These are phyloP conservation scores for Epizoanthus fatuus DNA, from an alignment of 92 coral and sea anemone species.

Conservation along the genomic window DNA sequence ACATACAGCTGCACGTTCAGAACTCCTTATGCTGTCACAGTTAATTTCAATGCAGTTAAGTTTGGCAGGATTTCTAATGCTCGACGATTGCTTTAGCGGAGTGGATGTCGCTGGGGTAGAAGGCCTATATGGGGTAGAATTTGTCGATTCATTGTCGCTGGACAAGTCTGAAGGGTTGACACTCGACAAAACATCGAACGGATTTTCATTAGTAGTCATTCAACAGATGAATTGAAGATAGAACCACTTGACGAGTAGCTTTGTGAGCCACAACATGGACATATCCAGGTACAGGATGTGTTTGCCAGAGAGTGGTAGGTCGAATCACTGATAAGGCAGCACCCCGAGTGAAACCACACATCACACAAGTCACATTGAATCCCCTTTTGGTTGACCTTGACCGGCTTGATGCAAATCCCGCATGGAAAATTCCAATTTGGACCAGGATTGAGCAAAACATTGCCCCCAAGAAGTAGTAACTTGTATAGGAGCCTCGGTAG, in stretches of 20 bases:
- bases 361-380: constrained; percentile 35
- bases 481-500: constrained; percentile 19
- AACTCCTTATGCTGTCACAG: constrained; percentile 38
- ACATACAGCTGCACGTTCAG: constrained; percentile 38
- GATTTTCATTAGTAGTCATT: neutral
- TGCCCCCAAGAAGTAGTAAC: constrained; percentile 27
- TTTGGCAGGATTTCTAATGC: constrained; percentile 30
- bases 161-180: neutral
- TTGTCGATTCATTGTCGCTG: constrained; percentile 1
- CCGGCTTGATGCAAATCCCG: constrained; percentile 34
- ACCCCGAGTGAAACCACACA: constrained; percentile 37
- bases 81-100: constrained; percentile 8
- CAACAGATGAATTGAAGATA: constrained; percentile 16
- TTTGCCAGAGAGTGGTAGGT: constrained; percentile 33
- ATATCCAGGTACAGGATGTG: constrained; percentile 39
- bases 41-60: constrained; percentile 44
- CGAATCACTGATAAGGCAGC: constrained; percentile 21
- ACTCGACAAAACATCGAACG: neutral
- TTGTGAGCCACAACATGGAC: constrained; percentile 37
- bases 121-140: constrained; percentile 2
- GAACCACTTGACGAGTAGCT: constrained; percentile 29
- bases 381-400: constrained; percentile 31
- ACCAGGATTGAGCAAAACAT: constrained; percentile 35
- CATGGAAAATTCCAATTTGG: constrained; percentile 42
- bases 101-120: constrained; percentile 21